Base-by-base conservation (phyloP, 2,797 vertebrate species). In the Dicrostonyx torquatus region DNA sequence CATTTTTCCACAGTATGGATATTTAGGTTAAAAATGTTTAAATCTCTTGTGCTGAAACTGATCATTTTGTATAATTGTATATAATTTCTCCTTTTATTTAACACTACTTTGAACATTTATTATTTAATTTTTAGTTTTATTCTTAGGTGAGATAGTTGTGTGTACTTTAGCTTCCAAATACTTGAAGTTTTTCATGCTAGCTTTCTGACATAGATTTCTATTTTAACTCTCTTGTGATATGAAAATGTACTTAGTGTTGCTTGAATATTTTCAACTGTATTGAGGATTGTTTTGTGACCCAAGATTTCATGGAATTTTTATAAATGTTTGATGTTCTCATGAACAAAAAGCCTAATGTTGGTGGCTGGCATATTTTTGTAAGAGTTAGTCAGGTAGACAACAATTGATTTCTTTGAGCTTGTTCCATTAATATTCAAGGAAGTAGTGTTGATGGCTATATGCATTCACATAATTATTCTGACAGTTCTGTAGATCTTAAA, bases 181-280 rank as follows among this genome's bases (percentile, higher is more conserved):
- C 48, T 85, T 76, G 22, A 26, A 17, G 24, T 50, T 89, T 94
- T 89, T 80, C 29, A 31, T 53, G 29, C 6, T 85, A 76, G 31
- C 22, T 50, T 88, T 89, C 58, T 94, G 86, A 86, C 53, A 76
- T 14, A 4, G 6, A 90, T 96, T 87, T 89, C 58, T 80, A 89
- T 43, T 80, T 86, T 64, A 83, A 94, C 68, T 70, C 34, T 37
- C 60, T 48, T 86, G 10, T 76, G 26, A 86, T 43, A 89, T 3
- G 17, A 86, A 37, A 70, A 72, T 45, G 66, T 60, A 86, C 15
- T 62, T 86, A 68, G 29, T 89, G 15, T 86, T 55, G 55, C n/a
- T 40, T 55, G 34, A 72, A 17, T 70, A 2, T 70, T 70, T 40
- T 72, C 40, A 40, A 72, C 58, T 6, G n/a, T 55, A 48, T 45